Evolutionary conservation across 2,888 invertebrate genomes (phyloP).

Genomic region (Temnothorax unifasciatus): DNA sequence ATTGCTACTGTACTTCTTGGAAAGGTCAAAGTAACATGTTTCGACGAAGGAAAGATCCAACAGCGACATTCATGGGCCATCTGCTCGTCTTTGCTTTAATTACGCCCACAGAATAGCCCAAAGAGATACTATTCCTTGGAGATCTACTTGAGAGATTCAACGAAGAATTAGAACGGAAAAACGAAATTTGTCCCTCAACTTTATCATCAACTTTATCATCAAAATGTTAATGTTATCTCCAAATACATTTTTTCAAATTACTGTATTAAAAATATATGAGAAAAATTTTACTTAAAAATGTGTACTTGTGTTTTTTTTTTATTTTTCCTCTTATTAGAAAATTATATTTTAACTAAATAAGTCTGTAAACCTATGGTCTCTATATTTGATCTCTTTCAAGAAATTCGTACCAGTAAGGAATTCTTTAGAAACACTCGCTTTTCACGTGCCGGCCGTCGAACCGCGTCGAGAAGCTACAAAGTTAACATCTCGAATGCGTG

Average conservation of each 20-base stretch:
- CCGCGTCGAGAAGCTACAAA: constrained; percentile 7
- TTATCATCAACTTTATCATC: not conserved
- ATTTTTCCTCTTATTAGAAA: not conserved
- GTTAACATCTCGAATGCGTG: constrained; percentile 10
- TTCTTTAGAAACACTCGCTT: not conserved
- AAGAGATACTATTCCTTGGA: constrained; percentile 53
- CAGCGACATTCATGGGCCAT: constrained; percentile 63
- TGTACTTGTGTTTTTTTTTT: not conserved
- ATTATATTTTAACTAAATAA: not conserved
- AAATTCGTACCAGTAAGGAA: not conserved
- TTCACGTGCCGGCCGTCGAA: not conserved
- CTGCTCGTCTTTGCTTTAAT: constrained; percentile 74
- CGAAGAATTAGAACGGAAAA: not conserved
- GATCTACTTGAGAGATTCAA: not conserved
- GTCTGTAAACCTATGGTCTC: not conserved
- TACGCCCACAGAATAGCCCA: constrained; percentile 61
- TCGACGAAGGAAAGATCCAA: constrained; percentile 45
- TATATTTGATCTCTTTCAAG: not conserved
- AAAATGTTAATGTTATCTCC: not conserved
- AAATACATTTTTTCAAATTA: not conserved
- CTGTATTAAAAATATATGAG: not conserved
- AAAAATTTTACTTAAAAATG: not conserved
- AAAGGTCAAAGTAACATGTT: constrained; percentile 55
- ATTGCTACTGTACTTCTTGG: constrained; percentile 56
- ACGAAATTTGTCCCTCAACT: not conserved